A percentile compares a stretch with the other conserved stretches of the same genome.
phyloP scores from a whole-genome alignment of 2,113 vertebrate genomes.

The Urocynchramus pylzowi region DNA sequence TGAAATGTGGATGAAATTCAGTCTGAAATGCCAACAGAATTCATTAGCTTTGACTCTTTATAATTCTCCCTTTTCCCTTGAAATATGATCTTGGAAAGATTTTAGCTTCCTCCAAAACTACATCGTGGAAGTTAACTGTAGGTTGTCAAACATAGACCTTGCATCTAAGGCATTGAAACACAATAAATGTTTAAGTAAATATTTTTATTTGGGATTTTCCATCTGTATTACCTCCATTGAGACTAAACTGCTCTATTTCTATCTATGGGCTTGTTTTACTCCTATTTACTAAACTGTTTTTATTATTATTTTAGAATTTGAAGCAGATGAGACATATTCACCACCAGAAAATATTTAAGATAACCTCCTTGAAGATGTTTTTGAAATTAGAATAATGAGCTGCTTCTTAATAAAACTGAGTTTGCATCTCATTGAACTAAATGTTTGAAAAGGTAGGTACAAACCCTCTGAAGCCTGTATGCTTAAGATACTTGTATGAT shows the following conservation, averaged over 20 bases:
- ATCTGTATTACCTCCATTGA: background rate
- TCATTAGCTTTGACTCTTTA: background rate
- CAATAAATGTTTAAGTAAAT: background rate
- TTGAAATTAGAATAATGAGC: background rate
- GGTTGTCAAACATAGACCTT: background rate
- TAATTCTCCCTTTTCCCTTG: background rate
- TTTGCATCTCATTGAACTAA: background rate
- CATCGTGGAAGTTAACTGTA: background rate
- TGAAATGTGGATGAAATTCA: background rate
- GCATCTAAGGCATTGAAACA: background rate
- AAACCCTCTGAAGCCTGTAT: background rate
- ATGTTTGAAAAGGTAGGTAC: background rate
- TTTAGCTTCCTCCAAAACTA: background rate
- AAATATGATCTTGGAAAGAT: slow-evolving; percentile 15
- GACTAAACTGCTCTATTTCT: background rate
- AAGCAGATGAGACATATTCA: background rate
- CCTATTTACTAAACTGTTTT: background rate
- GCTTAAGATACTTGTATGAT: background rate
- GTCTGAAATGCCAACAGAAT: background rate
- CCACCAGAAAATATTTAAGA: background rate
- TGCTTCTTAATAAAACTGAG: background rate
- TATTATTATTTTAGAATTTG: background rate
- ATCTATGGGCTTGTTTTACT: background rate
- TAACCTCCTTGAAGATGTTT: background rate
- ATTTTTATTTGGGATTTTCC: background rate